Conservation (phyloP, 2,113 vertebrate species). For the Trinectes maculatus region DNA sequence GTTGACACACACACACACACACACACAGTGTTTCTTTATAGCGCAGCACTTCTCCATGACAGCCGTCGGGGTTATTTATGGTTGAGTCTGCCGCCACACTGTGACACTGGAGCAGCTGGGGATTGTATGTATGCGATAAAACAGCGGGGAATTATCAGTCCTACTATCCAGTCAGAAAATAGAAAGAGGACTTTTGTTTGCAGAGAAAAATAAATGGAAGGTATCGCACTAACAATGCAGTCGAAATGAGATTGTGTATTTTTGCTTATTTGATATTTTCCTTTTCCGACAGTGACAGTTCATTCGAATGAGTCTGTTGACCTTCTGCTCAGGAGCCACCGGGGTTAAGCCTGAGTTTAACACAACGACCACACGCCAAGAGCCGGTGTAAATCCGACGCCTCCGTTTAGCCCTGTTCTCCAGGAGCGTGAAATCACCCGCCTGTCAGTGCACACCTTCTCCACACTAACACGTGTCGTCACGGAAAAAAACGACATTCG, state of each 20-base stretch:
- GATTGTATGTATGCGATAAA: no score
- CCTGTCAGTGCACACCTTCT: conserved; percentile 8
- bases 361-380: conserved; percentile 10
- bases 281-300: neutral
- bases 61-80: no score
- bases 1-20: no score
- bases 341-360: conserved; percentile 27
- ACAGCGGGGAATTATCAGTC: no score
- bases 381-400: conserved; percentile 8
- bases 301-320: conserved; percentile 8
- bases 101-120: no score
- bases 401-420: neutral
- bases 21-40: no score
- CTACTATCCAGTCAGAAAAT: no score
- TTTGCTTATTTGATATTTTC: neutral
- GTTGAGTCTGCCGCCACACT: no score
- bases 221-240: no score
- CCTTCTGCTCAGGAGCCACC: neutral
- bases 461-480: conserved; percentile 27
- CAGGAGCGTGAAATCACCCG: neutral
- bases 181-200: no score
- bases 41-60: no score
- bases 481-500: conserved; percentile 31
- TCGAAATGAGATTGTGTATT: neutral
- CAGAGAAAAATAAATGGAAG: no score